A percentile compares a stretch with the other conserved stretches of the same genome.
These are phyloP conservation scores for Sturmia bella DNA, from an alignment of 2,888 invertebrate genomes.

Conservation along the genomic window DNA sequence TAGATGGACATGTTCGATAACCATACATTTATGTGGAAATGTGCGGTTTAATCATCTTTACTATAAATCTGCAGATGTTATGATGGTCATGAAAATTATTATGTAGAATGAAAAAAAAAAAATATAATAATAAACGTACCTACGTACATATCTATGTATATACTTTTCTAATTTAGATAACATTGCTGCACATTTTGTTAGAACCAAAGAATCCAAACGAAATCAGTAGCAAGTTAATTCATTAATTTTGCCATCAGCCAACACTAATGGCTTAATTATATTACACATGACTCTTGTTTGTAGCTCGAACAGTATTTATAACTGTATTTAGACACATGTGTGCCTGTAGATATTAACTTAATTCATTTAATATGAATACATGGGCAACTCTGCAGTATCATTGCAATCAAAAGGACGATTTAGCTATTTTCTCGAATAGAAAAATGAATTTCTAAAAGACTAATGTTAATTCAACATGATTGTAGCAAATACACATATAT, in stretches of 20 bases:
- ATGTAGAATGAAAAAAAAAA: slow-evolving; percentile 10
- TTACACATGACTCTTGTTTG: slow-evolving; percentile 31
- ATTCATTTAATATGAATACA: no score
- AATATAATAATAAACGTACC: not conserved
- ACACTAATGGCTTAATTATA: slow-evolving; percentile 60
- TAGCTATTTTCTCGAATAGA: no score
- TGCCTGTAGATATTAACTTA: not conserved
- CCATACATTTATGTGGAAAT: slow-evolving; percentile 13
- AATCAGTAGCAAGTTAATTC: slow-evolving; percentile 23
- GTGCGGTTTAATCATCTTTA: slow-evolving; percentile 50
- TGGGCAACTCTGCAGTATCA: no score
- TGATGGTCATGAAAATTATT: slow-evolving; percentile 12
- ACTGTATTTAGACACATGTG: not conserved
- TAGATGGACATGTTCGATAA: not conserved
- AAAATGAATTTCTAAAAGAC: no score
- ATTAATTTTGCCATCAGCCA: slow-evolving; percentile 35
- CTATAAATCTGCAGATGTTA: slow-evolving; percentile 49
- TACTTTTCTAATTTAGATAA: not conserved
- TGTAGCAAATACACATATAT: no score
- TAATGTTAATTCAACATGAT: no score
- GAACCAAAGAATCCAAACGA: not conserved
- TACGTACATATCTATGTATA: not conserved
- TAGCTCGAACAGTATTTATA: not conserved
- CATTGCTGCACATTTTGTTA: not conserved
- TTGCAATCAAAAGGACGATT: no score